Base-by-base conservation (phyloP, 2,113 vertebrate species). In the Rhinopomastus cyanomelas region DNA sequence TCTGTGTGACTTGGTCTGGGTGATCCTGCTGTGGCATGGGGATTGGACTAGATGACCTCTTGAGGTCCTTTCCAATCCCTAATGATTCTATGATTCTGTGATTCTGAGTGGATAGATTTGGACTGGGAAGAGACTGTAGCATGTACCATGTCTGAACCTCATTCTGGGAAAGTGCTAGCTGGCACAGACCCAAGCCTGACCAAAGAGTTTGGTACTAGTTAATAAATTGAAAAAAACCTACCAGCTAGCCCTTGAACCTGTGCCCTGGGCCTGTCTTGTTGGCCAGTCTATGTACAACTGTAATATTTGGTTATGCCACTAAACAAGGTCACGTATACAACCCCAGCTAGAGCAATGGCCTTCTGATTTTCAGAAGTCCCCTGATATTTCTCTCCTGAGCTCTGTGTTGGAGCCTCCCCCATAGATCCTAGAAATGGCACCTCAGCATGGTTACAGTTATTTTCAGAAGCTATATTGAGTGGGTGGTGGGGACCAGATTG, bases 341-440 rank as follows among this genome's bases (percentile, higher is more conserved):
- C 21, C n/a, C 37, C 48, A 59, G 57, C 32, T 22, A 8, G 11
- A 65, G n/a, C n/a, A 61, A 34, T 23, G 4, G 5, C 18, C 48
- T 61, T 81, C 64, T 49, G 18, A 17, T 16, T 51, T 30, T 32
- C 34, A 1, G 1, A 9, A 11, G 42, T 34, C 9, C 20, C 20
- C 20, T 66, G 42, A 5, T 42, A 2, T 42, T 62, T 16, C 5
- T 57, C 2, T 59, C 44, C 48, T 32, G n/a, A 42, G 19, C 15
- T 74, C 29, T 72, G 11, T 12, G 22, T 21, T 71, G 36, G 49
- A 75, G 5, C 3, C 2, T 1, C 6, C 11, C 9, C 0, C 0
- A 16, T 30, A 34, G 7, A 5, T 34, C 17, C 8, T n/a, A 29
- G 34, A 56, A 76, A 85, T 48, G n/a, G 49, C 27, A 42, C 14